Evolutionary conservation across 1,140 invertebrate genomes (phyloP).

Genomic region (Rhyacophila brunnea): DNA sequence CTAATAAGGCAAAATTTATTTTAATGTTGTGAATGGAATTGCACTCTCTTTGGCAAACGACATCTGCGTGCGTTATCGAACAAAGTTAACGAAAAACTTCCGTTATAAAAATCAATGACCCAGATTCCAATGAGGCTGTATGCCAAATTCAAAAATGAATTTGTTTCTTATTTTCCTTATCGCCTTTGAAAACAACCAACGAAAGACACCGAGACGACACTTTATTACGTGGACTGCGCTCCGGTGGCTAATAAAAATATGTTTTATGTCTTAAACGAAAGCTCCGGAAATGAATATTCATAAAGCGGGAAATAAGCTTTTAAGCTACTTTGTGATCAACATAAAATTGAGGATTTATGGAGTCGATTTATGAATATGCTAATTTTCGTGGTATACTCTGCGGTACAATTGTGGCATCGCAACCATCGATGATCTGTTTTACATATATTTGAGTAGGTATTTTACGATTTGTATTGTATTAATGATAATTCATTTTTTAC

Average conservation of each 20-base stretch:
- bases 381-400: slow-evolving; percentile 7
- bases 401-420: not conserved
- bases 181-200: slow-evolving; percentile 2
- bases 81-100: slow-evolving; percentile 7
- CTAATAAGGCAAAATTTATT: too few species aligned
- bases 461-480: too few species aligned
- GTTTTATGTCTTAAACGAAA: not conserved
- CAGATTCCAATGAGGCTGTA: not conserved
- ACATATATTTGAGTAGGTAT: too few species aligned
- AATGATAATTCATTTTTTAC: too few species aligned
- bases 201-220: too few species aligned
- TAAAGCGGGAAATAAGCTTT: slow-evolving; percentile 29
- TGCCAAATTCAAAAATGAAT: slow-evolving; percentile 27
- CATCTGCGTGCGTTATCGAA: slow-evolving; percentile 4
- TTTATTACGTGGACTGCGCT: too few species aligned
- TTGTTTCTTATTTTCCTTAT: slow-evolving; percentile 11
- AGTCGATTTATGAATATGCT: slow-evolving; percentile 31
- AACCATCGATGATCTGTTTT: too few species aligned
- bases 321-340: slow-evolving; percentile 29
- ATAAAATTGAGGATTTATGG: slow-evolving; percentile 20
- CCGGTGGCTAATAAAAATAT: not conserved
- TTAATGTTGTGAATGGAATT: not conserved
- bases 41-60: not conserved
- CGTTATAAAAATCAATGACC: slow-evolving; percentile 23
- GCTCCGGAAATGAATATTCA: slow-evolving; percentile 24